Evolutionary conservation across 2,797 vertebrate genomes (phyloP).

Genomic region (Ptychadena robeensis): DNA sequence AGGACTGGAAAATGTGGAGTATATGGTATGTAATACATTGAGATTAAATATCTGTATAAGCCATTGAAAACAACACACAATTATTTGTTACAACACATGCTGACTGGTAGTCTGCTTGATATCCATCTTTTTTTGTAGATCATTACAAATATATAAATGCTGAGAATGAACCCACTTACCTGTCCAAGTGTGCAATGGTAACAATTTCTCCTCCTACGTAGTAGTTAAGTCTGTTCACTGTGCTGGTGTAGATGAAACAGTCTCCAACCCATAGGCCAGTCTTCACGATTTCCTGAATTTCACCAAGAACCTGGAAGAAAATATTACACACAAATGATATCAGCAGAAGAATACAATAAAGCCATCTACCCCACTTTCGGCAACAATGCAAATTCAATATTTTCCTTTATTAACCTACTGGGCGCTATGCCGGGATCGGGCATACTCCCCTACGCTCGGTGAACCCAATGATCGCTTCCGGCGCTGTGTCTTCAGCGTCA

Average conservation of each 20-base stretch:
- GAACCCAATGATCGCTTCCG: too few species aligned
- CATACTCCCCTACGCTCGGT: too few species aligned
- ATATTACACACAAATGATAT: not conserved
- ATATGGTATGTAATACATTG: too few species aligned
- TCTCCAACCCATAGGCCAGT: slow-evolving; percentile 98
- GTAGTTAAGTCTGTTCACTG: slow-evolving; percentile 98
- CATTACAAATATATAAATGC: not conserved
- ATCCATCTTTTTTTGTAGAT: not conserved
- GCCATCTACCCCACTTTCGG: too few species aligned
- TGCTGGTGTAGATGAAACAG: slow-evolving; percentile 99
- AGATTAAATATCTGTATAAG: too few species aligned
- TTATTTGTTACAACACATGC: not conserved
- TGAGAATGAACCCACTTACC: slow-evolving; percentile 72
- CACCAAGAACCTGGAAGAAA: slow-evolving; percentile 88
- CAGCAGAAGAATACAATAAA: too few species aligned
- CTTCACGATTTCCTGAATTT: slow-evolving; percentile 98
- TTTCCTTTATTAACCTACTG: not conserved
- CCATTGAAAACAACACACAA: too few species aligned
- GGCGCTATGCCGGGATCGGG: too few species aligned
- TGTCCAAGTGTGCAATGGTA: slow-evolving; percentile 97
- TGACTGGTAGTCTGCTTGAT: not conserved
- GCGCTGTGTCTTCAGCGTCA: too few species aligned
- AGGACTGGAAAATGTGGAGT: too few species aligned
- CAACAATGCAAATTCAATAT: not conserved
- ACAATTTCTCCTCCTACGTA: slow-evolving; percentile 98